Base-by-base conservation (phyloP, 2,888 invertebrate genomes). In the Tachina lurida region DNA sequence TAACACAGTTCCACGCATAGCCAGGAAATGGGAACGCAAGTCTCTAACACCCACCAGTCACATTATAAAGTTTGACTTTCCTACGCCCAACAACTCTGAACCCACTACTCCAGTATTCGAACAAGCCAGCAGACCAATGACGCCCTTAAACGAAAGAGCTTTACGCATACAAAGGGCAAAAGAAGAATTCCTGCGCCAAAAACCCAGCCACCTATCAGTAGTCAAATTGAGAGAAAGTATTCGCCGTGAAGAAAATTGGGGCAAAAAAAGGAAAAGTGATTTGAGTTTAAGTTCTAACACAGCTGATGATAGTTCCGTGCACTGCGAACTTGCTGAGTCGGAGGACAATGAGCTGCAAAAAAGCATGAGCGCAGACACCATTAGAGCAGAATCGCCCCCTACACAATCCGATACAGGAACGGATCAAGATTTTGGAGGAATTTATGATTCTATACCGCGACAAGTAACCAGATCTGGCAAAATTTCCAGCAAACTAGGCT, bases 291-390 rank as follows among this genome's bases (percentile, higher is more conserved):
- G 94, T 75, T 95, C 95, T 88, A 94, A 94, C 0, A 86, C 87
- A 39, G 65, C 84, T 54, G 88, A 87, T 17, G 86, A 86, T 10
- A 31, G 41, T 19, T 86, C 86, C 5, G 10, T 77, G 4, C 60
- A 75, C 13, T 73, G 63, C 17, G 75, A 81, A 52, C 15, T n/a
- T 13, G 22, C n/a, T 13, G 76, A 58, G n/a, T 83, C 78, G 1
- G 77, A 70, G 10, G 65, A 79, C 13, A 92, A 93, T 7, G 88
- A 93, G 10, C 91, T 96, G n/a, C 94, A 95, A 0, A 95, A 96
- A 88, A 96, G 96, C 45, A 95, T 95, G 0, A 96, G 96, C 87
- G 96, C 95, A 0, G 96, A 96, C n/a, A 96, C 96, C 95, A 96
- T 96, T 79, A 95, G 87, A 19, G 88, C 85, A 5, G 86, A 86